Base-by-base conservation (phyloP, 2,888 invertebrate genomes). In the Parnassius glacialis region DNA sequence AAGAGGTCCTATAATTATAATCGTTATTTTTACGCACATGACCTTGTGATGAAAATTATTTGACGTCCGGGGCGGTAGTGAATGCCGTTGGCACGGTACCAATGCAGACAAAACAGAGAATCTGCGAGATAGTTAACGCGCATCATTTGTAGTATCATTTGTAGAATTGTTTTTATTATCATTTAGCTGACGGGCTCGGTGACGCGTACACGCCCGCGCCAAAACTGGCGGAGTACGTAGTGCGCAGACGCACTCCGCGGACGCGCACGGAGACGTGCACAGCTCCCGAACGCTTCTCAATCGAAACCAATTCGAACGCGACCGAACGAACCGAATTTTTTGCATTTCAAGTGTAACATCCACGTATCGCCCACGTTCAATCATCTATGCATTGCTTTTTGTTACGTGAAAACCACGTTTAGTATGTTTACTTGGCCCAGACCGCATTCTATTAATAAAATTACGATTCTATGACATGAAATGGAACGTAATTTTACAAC, bases 161-260 rank as follows among this genome's bases (percentile, higher is more conserved):
- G 80, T 79, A 74, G 74, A 68, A 66, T 71, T 84, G 85, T 88
- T 89, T 85, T 88, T 90, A 90, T 89, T 90, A 90, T 90, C 90
- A 90, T 82, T 88, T 79, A 80, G 88, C 82, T 79, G 82, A 81
- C 77, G 78, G 74, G 77, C 68, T 79, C 78, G 76, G 79, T 80
- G 85, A 83, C 81, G 88, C 72, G 77, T 76, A 67, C 74, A 74
- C 76, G 79, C 78, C 81, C 82, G 74, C 81, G 72, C 80, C 80
- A 73, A 81, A 78, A 74, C 81, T 73, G 77, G 78, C 76, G 62
- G 74, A 75, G 67, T 65, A 67, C 62, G 64, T 10, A 61, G 53
- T 73, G 65, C 75, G 74, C 73, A 53, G 62, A 66, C 69, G 57
- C 61, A 54, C 58, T 34, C 53, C 68, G 70, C 73, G 70, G 67